These are phyloP conservation scores for Megathymus violae DNA, from an alignment of 1,140 invertebrate species.

Conservation along the genomic window DNA sequence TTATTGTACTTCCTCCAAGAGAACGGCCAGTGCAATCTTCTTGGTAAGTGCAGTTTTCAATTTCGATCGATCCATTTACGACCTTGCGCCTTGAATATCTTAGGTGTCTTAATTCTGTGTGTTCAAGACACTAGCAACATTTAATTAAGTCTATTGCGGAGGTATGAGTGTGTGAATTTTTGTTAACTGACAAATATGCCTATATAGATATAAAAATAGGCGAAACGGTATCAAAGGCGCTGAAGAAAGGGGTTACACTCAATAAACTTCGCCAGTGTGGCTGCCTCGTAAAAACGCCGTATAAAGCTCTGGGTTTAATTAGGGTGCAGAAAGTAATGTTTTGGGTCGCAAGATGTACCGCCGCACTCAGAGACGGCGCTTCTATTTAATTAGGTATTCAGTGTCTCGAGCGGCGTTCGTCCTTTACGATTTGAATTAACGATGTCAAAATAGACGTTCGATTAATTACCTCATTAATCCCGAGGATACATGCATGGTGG, in stretches of 20 bases:
- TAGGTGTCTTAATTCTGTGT: too few relatives aligned
- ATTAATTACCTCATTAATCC: background rate
- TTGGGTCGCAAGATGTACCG: background rate
- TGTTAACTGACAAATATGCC: background rate
- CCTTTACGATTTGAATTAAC: background rate
- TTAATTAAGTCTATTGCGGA: too few relatives aligned
- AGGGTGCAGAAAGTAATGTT: background rate
- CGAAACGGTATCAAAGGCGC: background rate
- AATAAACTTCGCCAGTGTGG: constrained; percentile 2
- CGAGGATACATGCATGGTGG: too few relatives aligned
- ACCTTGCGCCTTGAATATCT: too few relatives aligned
- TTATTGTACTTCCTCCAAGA: too few relatives aligned
- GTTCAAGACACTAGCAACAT: too few relatives aligned
- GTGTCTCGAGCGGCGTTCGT: background rate
- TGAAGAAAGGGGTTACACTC: constrained; percentile 4
- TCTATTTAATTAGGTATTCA: background rate
- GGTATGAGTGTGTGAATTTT: too few relatives aligned
- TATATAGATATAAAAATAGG: background rate
- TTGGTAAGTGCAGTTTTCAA: too few relatives aligned
- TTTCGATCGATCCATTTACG: too few relatives aligned
- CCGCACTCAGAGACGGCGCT: background rate
- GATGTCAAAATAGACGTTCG: background rate
- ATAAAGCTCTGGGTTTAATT: background rate
- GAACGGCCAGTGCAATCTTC: too few relatives aligned
- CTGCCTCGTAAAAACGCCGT: constrained; percentile 1